These are phyloP conservation scores for Helobdella robusta DNA, from an alignment of 2,888 invertebrate genomes.

Conservation along the genomic window DNA sequence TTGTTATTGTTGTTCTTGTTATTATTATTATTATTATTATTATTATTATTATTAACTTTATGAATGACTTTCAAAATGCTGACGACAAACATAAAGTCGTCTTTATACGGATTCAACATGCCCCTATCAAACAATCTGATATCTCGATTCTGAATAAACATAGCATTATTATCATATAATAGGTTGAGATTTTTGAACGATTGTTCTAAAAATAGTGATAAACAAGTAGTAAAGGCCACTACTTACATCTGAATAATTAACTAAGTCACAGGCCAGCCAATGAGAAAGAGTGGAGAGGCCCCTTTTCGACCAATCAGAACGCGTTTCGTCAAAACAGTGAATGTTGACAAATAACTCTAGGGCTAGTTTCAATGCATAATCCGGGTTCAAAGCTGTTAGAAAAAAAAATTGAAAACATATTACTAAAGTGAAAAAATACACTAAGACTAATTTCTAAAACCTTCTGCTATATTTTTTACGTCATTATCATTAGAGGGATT, in stretches of 20 bases:
- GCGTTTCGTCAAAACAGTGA: conserved; percentile 2
- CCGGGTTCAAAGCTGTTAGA: neutral
- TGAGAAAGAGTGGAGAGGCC: neutral
- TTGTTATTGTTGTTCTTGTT: no score
- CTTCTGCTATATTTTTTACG: no score
- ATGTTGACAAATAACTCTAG: neutral
- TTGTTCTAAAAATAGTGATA: neutral
- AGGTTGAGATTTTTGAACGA: neutral
- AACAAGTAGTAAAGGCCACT: neutral
- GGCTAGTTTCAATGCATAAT: neutral
- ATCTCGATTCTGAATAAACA: conserved; percentile 29
- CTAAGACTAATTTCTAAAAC: no score
- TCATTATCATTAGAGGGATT: no score
- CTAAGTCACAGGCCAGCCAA: neutral
- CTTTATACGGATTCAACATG: conserved; percentile 46
- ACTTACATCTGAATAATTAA: neutral
- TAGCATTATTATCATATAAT: neutral
- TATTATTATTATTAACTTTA: no score
- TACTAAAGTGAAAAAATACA: no score
- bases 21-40: no score
- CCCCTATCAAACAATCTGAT: conserved; percentile 44
- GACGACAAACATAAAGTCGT: conserved; percentile 33
- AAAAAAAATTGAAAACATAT: no score
- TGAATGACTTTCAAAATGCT: no score
- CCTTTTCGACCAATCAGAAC: neutral